These are phyloP conservation scores for Ficedula albicollis DNA, from an alignment of 2,797 vertebrate species.

Conservation along the genomic window DNA sequence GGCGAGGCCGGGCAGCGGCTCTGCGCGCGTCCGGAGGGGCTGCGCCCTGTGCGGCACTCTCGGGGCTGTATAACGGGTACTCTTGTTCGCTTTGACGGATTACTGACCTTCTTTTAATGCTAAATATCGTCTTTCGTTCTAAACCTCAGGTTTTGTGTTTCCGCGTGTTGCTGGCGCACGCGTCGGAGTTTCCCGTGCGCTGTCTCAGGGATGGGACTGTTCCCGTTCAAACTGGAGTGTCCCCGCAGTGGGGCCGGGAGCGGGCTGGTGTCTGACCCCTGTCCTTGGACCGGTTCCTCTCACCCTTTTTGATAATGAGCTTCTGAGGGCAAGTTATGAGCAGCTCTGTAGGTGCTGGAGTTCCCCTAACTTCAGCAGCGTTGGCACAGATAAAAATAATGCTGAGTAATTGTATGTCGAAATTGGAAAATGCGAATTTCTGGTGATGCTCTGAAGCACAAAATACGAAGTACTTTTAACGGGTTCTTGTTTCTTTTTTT, in stretches of 20 bases:
- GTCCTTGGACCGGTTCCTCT: not conserved
- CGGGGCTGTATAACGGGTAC: not conserved
- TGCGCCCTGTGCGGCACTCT: accelerated
- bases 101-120: no score
- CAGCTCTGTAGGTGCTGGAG: not conserved
- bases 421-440: accelerated
- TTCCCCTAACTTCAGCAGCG: not conserved
- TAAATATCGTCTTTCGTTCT: no score
- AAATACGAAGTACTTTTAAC: not conserved
- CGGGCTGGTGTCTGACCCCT: not conserved
- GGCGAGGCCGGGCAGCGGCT: accelerated
- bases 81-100: no score
- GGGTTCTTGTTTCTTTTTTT: accelerated
- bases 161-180: not conserved
- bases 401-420: not conserved
- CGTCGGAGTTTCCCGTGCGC: not conserved
- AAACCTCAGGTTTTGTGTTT: accelerated
- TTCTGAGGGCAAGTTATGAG: accelerated
- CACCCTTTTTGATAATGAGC: accelerated
- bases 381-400: not conserved
- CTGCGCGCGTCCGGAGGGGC: accelerated
- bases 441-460: not conserved
- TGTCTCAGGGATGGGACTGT: accelerated
- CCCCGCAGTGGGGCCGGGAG: no score
- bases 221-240: accelerated